Percentiles rank a stretch among this genome's conserved stretches.
These are phyloP conservation scores for Mallotus villosus DNA, from an alignment of 2,797 vertebrate species.

Conservation along the genomic window DNA sequence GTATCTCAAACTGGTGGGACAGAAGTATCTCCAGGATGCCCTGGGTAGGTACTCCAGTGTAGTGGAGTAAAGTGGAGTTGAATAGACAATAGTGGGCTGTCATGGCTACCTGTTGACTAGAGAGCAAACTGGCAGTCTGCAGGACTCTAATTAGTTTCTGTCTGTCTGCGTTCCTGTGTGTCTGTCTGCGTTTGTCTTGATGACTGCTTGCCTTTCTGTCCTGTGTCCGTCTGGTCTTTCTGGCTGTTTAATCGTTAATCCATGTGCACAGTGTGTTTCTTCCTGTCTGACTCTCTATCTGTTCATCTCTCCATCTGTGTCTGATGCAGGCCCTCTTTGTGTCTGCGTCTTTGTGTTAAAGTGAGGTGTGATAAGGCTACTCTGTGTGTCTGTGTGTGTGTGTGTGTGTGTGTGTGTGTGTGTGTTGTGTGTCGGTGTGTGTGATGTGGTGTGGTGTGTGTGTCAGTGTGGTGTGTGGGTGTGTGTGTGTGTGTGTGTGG, in stretches of 20 bases:
- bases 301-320: too few species aligned
- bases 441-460: too few species aligned
- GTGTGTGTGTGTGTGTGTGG: too few species aligned
- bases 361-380: background rate
- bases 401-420: slow-evolving; percentile 8
- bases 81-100: too few species aligned
- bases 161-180: background rate
- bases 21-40: slow-evolving; percentile 98
- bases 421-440: background rate
- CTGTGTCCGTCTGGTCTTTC: background rate
- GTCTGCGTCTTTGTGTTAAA: too few species aligned
- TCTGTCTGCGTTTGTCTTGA: background rate
- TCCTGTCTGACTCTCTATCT: too few species aligned
- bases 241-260: too few species aligned
- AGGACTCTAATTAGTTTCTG: background rate
- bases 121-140: background rate
- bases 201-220: background rate
- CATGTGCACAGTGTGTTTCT: too few species aligned
- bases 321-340: too few species aligned
- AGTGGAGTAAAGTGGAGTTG: too few species aligned
- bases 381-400: slow-evolving; percentile 7
- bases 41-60: slow-evolving; percentile 77
- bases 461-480: too few species aligned
- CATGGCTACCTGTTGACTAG: too few species aligned
- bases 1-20: slow-evolving; percentile 98